Percentiles rank a stretch among this genome's conserved stretches.
Conservation (phyloP, 2,888 invertebrate species). For the Physocephala rufipes region DNA sequence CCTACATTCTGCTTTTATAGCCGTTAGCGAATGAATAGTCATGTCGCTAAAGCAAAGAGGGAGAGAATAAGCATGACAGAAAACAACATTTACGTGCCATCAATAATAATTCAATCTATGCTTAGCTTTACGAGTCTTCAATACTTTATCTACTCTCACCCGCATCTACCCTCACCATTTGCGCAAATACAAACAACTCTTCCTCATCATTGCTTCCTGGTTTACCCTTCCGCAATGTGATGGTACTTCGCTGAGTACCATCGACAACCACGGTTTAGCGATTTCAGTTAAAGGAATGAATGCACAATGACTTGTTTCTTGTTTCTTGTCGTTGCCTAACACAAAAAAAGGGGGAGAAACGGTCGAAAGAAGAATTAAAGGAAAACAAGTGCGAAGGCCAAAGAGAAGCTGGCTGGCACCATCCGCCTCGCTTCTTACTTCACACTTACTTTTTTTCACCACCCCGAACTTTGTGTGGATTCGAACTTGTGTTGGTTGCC, state of each 20-base stretch:
- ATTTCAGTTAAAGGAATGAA: not conserved
- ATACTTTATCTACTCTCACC: not conserved
- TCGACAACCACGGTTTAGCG: not conserved
- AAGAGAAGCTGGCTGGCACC: not conserved
- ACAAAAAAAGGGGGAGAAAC: too few relatives aligned
- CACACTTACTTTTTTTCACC: too few relatives aligned
- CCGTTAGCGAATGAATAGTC: not conserved
- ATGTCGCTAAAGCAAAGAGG: not conserved
- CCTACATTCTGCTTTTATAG: not conserved
- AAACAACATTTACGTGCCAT: slow-evolving; percentile 35
- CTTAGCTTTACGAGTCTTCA: not conserved
- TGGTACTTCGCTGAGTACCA: not conserved
- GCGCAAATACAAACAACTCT: too few relatives aligned
- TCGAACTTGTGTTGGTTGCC: slow-evolving; percentile 14
- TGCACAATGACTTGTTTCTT: too few relatives aligned
- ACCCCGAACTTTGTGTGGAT: not conserved
- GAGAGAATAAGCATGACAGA: slow-evolving; percentile 25
- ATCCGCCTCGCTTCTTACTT: too few relatives aligned
- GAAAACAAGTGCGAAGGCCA: not conserved
- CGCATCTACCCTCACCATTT: not conserved
- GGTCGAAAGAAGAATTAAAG: not conserved
- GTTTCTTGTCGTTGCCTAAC: too few relatives aligned
- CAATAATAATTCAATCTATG: slow-evolving; percentile 35
- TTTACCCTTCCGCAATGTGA: not conserved
- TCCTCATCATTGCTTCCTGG: not conserved